Evolutionary conservation across 1,140 invertebrate genomes (phyloP).

Genomic region (Plutomurus gul): DNA sequence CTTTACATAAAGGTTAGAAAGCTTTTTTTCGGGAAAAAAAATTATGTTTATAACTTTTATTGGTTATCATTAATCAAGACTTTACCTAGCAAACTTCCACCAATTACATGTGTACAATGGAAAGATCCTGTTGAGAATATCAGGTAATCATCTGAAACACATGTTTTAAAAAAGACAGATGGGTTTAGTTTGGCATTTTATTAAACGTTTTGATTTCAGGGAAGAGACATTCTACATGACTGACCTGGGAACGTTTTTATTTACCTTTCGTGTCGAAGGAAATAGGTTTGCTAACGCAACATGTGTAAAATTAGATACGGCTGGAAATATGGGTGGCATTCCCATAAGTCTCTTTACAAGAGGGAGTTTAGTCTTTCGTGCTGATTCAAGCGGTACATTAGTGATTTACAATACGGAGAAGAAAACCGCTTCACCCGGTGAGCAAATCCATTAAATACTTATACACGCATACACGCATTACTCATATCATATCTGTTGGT

Average conservation of each 20-base stretch:
- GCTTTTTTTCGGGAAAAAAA: no score
- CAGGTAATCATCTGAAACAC: slow-evolving; percentile 25
- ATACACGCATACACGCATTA: no score
- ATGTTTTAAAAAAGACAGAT: neutral
- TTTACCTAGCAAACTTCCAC: slow-evolving; percentile 49
- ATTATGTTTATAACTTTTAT: no score
- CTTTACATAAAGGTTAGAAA: no score
- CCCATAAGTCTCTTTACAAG: slow-evolving; percentile 43
- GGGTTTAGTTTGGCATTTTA: neutral
- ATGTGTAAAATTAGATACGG: slow-evolving; percentile 51
- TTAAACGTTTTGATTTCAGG: neutral
- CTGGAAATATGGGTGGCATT: slow-evolving; percentile 45
- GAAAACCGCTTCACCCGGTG: slow-evolving; percentile 51
- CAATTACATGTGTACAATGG: slow-evolving; percentile 50
- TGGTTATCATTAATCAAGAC: no score
- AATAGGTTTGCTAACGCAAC: slow-evolving; percentile 50
- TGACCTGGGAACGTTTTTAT: slow-evolving; percentile 49
- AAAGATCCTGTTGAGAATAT: slow-evolving; percentile 32
- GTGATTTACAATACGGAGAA: slow-evolving; percentile 53
- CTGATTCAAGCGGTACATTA: slow-evolving; percentile 45
- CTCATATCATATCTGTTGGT: no score
- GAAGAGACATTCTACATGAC: slow-evolving; percentile 53
- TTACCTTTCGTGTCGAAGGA: slow-evolving; percentile 51
- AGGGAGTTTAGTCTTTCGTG: slow-evolving; percentile 48
- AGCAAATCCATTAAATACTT: no score